Conservation (phyloP, 2,888 invertebrate species). For the Leptogaster cylindrica region DNA sequence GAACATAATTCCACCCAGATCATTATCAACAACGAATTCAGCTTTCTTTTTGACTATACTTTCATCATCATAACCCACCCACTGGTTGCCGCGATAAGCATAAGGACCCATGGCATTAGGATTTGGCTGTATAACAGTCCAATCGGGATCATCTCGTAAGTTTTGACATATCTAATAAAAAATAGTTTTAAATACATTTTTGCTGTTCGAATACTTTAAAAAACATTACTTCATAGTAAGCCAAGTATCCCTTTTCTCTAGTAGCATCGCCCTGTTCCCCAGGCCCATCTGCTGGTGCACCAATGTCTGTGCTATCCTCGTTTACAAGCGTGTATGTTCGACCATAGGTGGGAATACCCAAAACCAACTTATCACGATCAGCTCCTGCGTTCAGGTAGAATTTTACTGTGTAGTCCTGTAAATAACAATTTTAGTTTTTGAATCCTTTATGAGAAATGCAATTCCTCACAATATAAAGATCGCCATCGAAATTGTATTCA, state of each 20-base stretch:
- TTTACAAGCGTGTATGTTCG: constrained; percentile 89
- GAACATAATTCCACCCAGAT: constrained; percentile 75
- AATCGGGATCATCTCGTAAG: constrained; percentile 72
- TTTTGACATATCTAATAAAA: constrained; percentile 79
- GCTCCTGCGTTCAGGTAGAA: constrained; percentile 82
- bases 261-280: constrained; percentile 91
- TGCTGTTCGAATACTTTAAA: not conserved
- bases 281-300: constrained; percentile 87
- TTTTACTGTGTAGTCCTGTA: constrained; percentile 82
- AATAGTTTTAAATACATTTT: not conserved
- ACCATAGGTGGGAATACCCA: constrained; percentile 90
- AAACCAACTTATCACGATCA: constrained; percentile 77
- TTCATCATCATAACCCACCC: constrained; percentile 93
- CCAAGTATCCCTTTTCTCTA: constrained; percentile 89
- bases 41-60: constrained; percentile 83
- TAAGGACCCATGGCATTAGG: constrained; percentile 87
- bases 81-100: constrained; percentile 84
- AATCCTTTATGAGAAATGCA: not conserved
- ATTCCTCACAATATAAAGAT: constrained; percentile 83
- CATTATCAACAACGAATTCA: constrained; percentile 82
- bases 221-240: constrained; percentile 82
- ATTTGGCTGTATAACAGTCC: constrained; percentile 84
- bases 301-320: constrained; percentile 83
- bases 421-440: not conserved
- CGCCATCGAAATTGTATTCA: constrained; percentile 86